Percentiles rank a stretch among this genome's conserved stretches.
Evolutionary conservation across 2,797 vertebrate species (phyloP).

Genomic region (Emydoidea blandingii): DNA sequence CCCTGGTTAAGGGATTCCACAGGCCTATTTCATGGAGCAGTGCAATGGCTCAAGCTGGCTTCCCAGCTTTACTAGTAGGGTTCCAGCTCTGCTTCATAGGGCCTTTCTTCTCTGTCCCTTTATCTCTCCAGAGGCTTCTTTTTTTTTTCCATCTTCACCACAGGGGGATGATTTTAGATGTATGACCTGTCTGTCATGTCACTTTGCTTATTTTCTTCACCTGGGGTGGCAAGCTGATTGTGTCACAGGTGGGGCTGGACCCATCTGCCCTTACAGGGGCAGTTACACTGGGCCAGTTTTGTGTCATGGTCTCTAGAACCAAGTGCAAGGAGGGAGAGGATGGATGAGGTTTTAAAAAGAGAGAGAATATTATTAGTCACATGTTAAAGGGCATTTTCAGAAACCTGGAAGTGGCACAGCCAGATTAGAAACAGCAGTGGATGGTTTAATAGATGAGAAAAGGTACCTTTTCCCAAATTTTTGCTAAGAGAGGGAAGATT

Average conservation of each 20-base stretch:
- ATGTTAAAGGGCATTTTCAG: constrained; percentile 59
- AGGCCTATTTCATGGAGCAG: background rate
- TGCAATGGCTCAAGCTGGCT: background rate
- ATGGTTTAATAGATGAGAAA: constrained; percentile 58
- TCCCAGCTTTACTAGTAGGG: background rate
- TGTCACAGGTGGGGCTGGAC: background rate
- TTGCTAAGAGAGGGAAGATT: constrained; percentile 20
- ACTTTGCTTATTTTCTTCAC: no score
- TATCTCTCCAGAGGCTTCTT: background rate
- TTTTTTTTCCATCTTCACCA: background rate
- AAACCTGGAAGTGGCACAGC: constrained; percentile 56
- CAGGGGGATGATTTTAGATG: background rate
- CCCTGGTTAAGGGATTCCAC: background rate
- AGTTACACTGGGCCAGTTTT: background rate
- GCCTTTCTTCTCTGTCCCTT: background rate
- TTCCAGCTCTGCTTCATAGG: background rate
- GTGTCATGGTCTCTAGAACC: background rate
- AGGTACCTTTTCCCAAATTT: constrained; percentile 37
- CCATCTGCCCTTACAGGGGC: background rate
- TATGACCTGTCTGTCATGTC: background rate
- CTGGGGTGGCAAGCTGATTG: no score
- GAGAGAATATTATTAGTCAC: constrained; percentile 53
- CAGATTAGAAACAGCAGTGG: constrained; percentile 69
- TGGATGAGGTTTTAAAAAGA: constrained; percentile 45
- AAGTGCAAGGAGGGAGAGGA: constrained; percentile 36